A percentile compares a stretch with the other conserved stretches of the same genome.
phyloP scores from a whole-genome alignment of 2,888 invertebrate genomes.

The Sphecodes monilicornis region DNA sequence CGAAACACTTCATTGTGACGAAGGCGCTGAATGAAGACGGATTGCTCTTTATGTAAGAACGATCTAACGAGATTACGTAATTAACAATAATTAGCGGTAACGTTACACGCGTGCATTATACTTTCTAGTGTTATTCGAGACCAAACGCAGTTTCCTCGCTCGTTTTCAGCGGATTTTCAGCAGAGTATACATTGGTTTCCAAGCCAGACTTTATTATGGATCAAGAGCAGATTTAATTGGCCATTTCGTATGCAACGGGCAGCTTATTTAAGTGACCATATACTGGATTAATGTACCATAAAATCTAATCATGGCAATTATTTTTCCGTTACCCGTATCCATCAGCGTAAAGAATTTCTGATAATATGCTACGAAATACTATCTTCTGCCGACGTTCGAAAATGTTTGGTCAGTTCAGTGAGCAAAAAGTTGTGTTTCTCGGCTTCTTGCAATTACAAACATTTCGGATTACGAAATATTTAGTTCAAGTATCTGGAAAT shows the following conservation, averaged over 20 bases:
- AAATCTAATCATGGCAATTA: conserved; percentile 28
- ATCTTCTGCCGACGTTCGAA: not conserved
- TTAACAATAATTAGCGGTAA: conserved; percentile 24
- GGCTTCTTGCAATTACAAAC: not conserved
- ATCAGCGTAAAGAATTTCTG: not conserved
- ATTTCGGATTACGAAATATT: not conserved
- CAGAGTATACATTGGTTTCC: conserved; percentile 14
- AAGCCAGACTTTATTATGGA: conserved; percentile 27
- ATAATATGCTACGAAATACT: not conserved
- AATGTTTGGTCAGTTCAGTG: not conserved
- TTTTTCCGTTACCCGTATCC: conserved; percentile 26
- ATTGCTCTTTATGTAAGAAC: conserved; percentile 21
- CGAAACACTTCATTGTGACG: conserved; percentile 9
- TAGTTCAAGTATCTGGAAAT: not conserved
- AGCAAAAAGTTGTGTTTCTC: not conserved
- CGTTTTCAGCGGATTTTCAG: conserved; percentile 25
- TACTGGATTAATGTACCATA: conserved; percentile 37
- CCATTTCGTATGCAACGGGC: conserved; percentile 11
- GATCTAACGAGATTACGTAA: conserved; percentile 22
- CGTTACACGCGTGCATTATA: conserved; percentile 19
- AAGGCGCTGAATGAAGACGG: not conserved
- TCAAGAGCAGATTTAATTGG: conserved; percentile 35
- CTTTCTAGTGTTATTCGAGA: conserved; percentile 42
- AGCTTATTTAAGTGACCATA: conserved; percentile 26
- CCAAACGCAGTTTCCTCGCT: conserved; percentile 24